Conservation (phyloP, 1,140 invertebrate species). For the Yoshiicerus persimilis region DNA sequence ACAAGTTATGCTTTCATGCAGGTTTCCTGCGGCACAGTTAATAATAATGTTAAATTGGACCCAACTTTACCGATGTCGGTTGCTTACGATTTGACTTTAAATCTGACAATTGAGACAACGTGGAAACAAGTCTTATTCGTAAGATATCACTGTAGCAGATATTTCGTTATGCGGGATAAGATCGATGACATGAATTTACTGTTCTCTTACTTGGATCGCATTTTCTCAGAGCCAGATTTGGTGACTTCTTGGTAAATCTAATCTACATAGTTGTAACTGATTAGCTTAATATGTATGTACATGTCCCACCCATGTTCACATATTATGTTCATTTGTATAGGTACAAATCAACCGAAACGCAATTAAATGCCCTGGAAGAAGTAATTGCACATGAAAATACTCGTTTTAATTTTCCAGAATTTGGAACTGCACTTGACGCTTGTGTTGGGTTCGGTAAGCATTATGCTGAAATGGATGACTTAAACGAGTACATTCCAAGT, state of each 20-base stretch:
- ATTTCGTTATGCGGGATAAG: background rate
- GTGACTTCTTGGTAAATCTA: background rate
- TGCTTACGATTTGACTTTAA: background rate
- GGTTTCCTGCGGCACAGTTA: background rate
- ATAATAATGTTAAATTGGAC: background rate
- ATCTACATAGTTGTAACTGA: no score
- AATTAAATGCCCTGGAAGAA: background rate
- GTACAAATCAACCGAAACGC: no score
- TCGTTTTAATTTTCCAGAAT: no score
- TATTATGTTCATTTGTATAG: no score
- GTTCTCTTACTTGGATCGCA: background rate
- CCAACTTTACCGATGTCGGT: background rate
- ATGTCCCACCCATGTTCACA: no score
- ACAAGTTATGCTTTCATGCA: background rate
- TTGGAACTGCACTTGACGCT: background rate
- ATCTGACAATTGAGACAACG: background rate
- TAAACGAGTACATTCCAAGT: background rate
- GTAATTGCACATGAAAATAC: background rate
- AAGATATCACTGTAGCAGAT: background rate
- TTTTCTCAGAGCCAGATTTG: background rate
- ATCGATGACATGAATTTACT: background rate
- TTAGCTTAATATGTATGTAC: no score
- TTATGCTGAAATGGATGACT: background rate
- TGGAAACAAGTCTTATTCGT: background rate
- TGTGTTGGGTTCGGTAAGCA: background rate